Evolutionary conservation across 2,888 invertebrate species (phyloP).

Genomic region (Stegana nigrithorax): DNA sequence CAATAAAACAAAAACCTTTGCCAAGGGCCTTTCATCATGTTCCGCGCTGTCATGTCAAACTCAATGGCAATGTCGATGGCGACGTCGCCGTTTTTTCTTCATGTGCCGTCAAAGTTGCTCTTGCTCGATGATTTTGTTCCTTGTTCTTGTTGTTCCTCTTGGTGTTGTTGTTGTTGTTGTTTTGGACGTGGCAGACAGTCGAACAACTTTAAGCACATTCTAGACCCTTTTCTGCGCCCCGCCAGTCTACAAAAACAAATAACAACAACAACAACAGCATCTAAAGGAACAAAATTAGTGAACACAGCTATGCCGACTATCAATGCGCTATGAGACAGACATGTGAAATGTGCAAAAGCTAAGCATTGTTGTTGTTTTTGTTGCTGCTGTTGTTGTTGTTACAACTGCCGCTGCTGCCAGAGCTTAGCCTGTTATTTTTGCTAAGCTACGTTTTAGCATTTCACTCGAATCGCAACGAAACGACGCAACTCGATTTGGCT

Average conservation of each 20-base stretch:
- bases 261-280: conserved; percentile 14
- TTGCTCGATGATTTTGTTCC: conserved; percentile 10
- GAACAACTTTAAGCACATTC: neutral
- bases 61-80: conserved; percentile 37
- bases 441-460: too few species aligned
- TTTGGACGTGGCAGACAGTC: conserved; percentile 13
- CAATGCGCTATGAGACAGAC: neutral
- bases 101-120: conserved; percentile 5
- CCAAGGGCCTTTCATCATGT: conserved; percentile 52
- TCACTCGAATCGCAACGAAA: too few species aligned
- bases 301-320: too few species aligned
- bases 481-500: too few species aligned
- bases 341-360: neutral
- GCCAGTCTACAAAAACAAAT: neutral
- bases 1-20: too few species aligned
- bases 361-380: neutral
- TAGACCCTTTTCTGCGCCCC: neutral
- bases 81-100: conserved; percentile 9
- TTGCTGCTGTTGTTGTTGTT: neutral
- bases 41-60: conserved; percentile 61
- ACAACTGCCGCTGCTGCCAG: neutral
- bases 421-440: neutral
- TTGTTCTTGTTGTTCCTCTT: conserved; percentile 16
- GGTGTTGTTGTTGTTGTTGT: neutral
- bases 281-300: conserved; percentile 11